phyloP scores from a whole-genome alignment of 2,888 invertebrate species.

The Brachyptera putata region DNA sequence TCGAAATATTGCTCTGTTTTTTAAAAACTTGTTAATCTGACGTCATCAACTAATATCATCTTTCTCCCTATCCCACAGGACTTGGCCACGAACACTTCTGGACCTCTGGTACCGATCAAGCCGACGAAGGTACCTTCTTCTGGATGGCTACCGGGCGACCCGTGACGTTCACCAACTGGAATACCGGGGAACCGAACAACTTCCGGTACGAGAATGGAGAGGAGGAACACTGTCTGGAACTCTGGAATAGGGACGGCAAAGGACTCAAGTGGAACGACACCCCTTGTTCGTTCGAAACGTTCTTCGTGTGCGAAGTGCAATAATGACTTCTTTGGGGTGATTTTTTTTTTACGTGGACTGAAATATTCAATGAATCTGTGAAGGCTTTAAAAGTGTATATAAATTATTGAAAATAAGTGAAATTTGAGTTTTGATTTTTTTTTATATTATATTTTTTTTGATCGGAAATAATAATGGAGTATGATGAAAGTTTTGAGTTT shows the following conservation, averaged over 20 bases:
- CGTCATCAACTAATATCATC: too few relatives aligned
- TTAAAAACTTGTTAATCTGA: too few relatives aligned
- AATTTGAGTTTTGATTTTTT: too few relatives aligned
- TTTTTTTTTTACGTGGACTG: too few relatives aligned
- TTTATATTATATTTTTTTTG: too few relatives aligned
- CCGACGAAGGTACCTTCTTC: conserved; percentile 86
- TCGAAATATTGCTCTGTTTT: too few relatives aligned
- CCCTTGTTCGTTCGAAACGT: conserved; percentile 89
- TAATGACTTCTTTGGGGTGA: conserved; percentile 13
- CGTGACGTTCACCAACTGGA: conserved; percentile 88
- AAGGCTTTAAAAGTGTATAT: too few relatives aligned
- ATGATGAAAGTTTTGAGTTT: too few relatives aligned
- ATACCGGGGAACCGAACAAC: conserved; percentile 90
- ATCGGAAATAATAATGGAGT: too few relatives aligned
- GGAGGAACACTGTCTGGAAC: conserved; percentile 85
- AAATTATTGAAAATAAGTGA: too few relatives aligned
- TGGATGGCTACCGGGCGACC: conserved; percentile 91
- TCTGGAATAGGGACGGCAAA: conserved; percentile 89
- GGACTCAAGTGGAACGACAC: conserved; percentile 92
- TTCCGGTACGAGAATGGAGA: conserved; percentile 91
- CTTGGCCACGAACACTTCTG: conserved; percentile 89
- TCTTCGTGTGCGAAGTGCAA: conserved; percentile 84
- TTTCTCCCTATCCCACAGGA: conserved; percentile 60
- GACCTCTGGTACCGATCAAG: conserved; percentile 85
- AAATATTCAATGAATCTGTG: too few relatives aligned